These are phyloP conservation scores for Argyrosomus japonicus DNA, from an alignment of 2,113 vertebrate genomes.

Conservation along the genomic window DNA sequence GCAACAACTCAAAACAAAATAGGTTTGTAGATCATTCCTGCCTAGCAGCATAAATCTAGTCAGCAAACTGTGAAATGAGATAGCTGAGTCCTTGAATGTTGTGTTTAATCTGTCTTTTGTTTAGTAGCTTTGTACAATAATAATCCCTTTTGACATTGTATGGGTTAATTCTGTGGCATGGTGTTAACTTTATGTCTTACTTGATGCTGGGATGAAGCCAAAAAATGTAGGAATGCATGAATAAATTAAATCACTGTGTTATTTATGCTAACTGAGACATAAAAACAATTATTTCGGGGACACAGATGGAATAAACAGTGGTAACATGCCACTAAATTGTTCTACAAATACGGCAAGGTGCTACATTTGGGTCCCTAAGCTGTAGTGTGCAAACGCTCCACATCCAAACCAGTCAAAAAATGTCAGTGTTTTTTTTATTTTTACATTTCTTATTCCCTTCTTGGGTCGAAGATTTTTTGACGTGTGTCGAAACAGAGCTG, in stretches of 20 bases:
- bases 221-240: slow-evolving; percentile 13
- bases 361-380: background rate
- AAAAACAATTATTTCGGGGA: background rate
- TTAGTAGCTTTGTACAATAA: slow-evolving; percentile 43
- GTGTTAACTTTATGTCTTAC: slow-evolving; percentile 27
- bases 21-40: slow-evolving; percentile 46
- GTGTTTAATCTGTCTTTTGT: slow-evolving; percentile 52
- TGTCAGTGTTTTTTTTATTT: background rate
- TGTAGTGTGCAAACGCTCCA: background rate
- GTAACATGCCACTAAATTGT: background rate
- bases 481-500: background rate
- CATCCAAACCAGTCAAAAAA: background rate
- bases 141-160: slow-evolving; percentile 69
- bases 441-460: background rate
- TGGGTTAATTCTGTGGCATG: slow-evolving; percentile 47
- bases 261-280: slow-evolving; percentile 5
- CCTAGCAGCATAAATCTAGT: slow-evolving; percentile 46
- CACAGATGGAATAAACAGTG: background rate
- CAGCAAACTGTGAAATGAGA: slow-evolving; percentile 67
- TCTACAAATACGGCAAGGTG: background rate
- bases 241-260: background rate
- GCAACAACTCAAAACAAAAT: slow-evolving; percentile 33
- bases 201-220: slow-evolving; percentile 21
- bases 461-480: background rate
- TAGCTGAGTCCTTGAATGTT: slow-evolving; percentile 59